A percentile compares a stretch with the other conserved stretches of the same genome.
Conservation (phyloP, 2,113 vertebrate genomes). For the Aepyceros melampus region DNA sequence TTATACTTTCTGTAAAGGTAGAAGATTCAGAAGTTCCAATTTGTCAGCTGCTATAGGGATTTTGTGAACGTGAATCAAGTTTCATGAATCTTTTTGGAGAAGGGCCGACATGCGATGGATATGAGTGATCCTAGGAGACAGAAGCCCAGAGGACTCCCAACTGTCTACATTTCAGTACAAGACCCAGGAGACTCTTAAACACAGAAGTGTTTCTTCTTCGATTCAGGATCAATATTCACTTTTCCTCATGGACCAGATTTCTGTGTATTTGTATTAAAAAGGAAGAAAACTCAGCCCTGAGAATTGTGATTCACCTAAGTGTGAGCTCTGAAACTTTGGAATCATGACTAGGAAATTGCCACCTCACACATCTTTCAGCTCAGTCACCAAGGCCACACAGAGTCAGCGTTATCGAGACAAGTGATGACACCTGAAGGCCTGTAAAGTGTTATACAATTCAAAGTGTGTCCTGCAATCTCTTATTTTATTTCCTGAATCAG, state of each 20-base stretch:
- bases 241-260: slow-evolving; percentile 10
- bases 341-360: neutral
- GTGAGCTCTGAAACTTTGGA: neutral
- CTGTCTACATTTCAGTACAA: slow-evolving; percentile 21
- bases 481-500: neutral
- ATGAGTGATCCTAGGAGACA: neutral
- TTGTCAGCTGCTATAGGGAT: neutral
- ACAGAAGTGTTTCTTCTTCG: neutral
- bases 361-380: neutral
- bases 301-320: neutral
- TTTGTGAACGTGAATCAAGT: neutral
- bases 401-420: neutral
- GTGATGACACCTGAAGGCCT: neutral
- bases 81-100: slow-evolving; percentile 7
- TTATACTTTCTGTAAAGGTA: neutral
- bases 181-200: slow-evolving; percentile 18
- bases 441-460: neutral
- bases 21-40: neutral
- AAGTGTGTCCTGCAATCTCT: neutral
- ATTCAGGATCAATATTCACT: slow-evolving; percentile 16
- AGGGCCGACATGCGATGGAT: neutral
- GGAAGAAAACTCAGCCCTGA: neutral
- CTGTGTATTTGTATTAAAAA: slow-evolving; percentile 51
- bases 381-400: neutral
- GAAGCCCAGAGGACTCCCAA: neutral